Evolutionary conservation across 92 coral and sea anemone species (phyloP).

Genomic region (Galaxea fascicularis): DNA sequence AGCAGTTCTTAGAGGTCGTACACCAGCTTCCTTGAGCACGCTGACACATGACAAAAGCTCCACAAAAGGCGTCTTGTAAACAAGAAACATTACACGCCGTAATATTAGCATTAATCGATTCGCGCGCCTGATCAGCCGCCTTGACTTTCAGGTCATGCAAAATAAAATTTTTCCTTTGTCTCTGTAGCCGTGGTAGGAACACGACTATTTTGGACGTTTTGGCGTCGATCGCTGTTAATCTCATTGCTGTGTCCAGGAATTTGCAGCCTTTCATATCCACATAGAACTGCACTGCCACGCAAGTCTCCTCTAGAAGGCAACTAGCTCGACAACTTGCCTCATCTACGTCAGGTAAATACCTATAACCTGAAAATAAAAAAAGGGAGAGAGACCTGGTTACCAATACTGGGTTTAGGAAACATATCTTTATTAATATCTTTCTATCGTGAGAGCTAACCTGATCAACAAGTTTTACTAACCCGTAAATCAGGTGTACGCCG

Average conservation of each 20-base stretch:
- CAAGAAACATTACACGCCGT: conserved; percentile 10
- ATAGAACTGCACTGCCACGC: conserved; percentile 37
- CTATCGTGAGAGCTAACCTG: not conserved
- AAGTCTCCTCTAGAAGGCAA: conserved; percentile 46
- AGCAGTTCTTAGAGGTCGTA: conserved; percentile 32
- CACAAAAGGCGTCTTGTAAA: conserved; percentile 34
- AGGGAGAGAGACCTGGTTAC: not conserved
- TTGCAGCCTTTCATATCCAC: conserved; percentile 15
- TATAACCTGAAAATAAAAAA: conserved; percentile 25
- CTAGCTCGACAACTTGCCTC: conserved; percentile 39
- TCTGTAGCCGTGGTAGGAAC: conserved; percentile 48
- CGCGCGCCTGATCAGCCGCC: not conserved
- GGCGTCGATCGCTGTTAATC: not conserved
- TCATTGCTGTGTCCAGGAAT: not conserved
- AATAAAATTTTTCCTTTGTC: conserved; percentile 32
- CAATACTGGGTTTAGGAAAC: not conserved
- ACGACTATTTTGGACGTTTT: conserved; percentile 20
- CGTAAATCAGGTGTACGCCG: not conserved
- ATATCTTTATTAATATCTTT: not conserved
- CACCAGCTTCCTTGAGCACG: conserved; percentile 43
- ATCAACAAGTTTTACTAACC: not conserved
- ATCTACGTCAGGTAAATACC: conserved; percentile 37
- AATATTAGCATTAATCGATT: not conserved
- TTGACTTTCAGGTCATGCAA: conserved; percentile 25
- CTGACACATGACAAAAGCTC: conserved; percentile 56